Conservation (phyloP, 2,888 invertebrate species). For the Athetis lepigone region DNA sequence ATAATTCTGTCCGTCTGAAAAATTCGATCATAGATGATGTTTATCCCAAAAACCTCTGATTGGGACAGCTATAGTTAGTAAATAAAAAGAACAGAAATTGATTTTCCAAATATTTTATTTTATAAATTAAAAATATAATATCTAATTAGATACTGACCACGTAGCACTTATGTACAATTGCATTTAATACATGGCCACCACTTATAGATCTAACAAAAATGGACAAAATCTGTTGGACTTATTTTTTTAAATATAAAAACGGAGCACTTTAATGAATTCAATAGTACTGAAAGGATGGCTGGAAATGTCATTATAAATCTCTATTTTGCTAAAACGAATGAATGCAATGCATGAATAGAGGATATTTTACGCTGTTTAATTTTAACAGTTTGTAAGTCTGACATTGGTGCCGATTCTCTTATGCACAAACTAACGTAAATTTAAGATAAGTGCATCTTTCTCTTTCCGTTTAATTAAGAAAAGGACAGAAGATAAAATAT, state of each 20-base stretch:
- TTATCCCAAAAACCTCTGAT: too few species aligned
- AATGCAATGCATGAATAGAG: not conserved
- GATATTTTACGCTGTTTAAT: too few species aligned
- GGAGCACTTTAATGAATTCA: slow-evolving; percentile 19
- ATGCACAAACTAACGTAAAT: too few species aligned
- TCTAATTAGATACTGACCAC: slow-evolving; percentile 59
- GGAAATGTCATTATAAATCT: not conserved
- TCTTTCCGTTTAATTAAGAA: too few species aligned
- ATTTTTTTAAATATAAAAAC: slow-evolving; percentile 27
- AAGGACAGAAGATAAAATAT: too few species aligned
- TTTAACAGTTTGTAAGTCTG: too few species aligned
- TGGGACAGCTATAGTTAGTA: too few species aligned
- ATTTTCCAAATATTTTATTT: slow-evolving; percentile 53
- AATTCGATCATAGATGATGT: too few species aligned
- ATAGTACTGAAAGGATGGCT: not conserved
- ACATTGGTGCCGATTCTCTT: too few species aligned
- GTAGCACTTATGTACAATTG: slow-evolving; percentile 59
- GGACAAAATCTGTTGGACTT: slow-evolving; percentile 38
- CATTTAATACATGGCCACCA: slow-evolving; percentile 51
- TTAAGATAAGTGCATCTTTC: too few species aligned
- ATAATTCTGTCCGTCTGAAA: too few species aligned
- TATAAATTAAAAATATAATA: slow-evolving; percentile 55
- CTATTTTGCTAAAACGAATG: not conserved
- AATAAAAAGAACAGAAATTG: slow-evolving; percentile 9
- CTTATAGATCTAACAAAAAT: slow-evolving; percentile 49